These are phyloP conservation scores for Hypena proboscidalis DNA, from an alignment of 2,888 invertebrate genomes.

Conservation along the genomic window DNA sequence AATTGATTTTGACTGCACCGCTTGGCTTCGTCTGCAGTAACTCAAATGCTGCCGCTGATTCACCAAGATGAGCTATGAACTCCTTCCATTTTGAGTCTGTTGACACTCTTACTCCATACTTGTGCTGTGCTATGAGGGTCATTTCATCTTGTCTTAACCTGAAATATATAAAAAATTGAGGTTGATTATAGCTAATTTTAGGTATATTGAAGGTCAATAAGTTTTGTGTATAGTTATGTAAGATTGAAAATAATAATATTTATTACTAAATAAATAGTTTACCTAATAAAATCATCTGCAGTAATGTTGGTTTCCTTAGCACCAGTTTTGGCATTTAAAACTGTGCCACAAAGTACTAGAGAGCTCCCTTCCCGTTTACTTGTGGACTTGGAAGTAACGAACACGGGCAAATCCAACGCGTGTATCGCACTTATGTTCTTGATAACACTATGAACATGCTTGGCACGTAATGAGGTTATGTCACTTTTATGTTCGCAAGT, in stretches of 20 bases:
- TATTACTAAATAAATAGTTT: no score
- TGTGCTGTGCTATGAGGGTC: constrained; percentile 88
- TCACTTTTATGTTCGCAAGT: constrained; percentile 52
- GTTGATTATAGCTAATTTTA: no score
- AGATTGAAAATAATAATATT: no score
- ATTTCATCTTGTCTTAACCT: constrained; percentile 87
- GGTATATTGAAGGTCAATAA: no score
- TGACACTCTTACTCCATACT: constrained; percentile 85
- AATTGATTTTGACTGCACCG: constrained; percentile 84
- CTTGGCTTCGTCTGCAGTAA: constrained; percentile 88
- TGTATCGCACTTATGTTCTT: constrained; percentile 59
- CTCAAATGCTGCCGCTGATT: constrained; percentile 88
- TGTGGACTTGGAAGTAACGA: constrained; percentile 74
- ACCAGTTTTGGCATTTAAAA: constrained; percentile 84
- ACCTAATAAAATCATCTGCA: constrained; percentile 82
- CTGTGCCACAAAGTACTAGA: constrained; percentile 84
- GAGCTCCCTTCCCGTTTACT: constrained; percentile 41
- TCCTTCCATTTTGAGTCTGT: constrained; percentile 79
- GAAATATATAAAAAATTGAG: constrained; percentile 15
- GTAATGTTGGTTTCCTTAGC: constrained; percentile 78
- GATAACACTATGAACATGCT: constrained; percentile 58
- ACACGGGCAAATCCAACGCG: constrained; percentile 35
- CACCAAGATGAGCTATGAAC: constrained; percentile 86
- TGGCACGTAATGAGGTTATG: constrained; percentile 63
- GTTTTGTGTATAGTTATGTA: no score